Conservation (phyloP, 2,797 vertebrate species). For the Gambelia wislizenii region DNA sequence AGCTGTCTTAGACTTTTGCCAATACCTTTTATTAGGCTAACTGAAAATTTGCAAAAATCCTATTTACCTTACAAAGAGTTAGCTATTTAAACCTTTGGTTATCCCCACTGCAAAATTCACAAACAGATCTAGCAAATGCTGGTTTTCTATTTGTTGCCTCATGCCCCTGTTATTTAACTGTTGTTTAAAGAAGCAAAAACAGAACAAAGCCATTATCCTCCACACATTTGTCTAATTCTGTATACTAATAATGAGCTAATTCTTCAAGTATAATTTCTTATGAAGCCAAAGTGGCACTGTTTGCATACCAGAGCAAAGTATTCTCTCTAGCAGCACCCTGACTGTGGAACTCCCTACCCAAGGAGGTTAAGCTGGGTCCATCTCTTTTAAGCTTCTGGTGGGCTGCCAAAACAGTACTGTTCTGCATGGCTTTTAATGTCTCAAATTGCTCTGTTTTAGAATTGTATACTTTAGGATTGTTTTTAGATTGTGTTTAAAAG, state of each 20-base stretch:
- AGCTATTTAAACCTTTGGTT: neutral
- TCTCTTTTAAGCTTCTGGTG: too few species aligned
- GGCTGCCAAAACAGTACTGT: too few species aligned
- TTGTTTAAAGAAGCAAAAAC: neutral
- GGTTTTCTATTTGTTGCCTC: neutral
- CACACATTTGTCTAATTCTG: neutral
- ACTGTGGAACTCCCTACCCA: too few species aligned
- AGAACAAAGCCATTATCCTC: neutral
- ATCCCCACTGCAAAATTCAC: neutral
- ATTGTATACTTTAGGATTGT: too few species aligned
- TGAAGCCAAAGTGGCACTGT: neutral
- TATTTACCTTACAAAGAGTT: neutral
- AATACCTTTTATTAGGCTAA: too few species aligned
- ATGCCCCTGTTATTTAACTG: neutral
- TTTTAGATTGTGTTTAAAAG: too few species aligned
- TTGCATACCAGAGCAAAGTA: neutral
- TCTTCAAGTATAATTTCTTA: neutral
- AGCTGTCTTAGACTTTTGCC: neutral
- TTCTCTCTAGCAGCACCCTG: neutral
- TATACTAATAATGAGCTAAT: neutral
- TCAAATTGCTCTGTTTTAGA: too few species aligned
- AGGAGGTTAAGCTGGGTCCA: too few species aligned
- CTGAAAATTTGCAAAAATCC: too few species aligned
- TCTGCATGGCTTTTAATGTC: too few species aligned
- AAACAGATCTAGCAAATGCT: neutral